Percentiles rank a stretch among this genome's conserved stretches.
These are phyloP conservation scores for Ptiloglossa arizonensis DNA, from an alignment of 1,140 invertebrate genomes.

Conservation along the genomic window DNA sequence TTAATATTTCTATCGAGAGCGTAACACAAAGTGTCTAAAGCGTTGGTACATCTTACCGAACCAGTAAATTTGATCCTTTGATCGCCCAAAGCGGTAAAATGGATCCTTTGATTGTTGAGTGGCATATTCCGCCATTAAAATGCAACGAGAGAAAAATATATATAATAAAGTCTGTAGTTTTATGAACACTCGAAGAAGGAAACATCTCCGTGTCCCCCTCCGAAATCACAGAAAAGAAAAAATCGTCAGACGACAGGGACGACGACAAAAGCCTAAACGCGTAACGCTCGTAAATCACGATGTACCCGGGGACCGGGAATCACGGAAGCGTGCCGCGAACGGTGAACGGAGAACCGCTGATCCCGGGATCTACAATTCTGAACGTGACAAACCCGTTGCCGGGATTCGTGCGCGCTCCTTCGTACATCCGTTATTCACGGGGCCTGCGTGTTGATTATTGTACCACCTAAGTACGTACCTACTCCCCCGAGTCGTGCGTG, in stretches of 20 bases:
- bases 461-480: slow-evolving; percentile 13
- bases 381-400: slow-evolving; percentile 64
- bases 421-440: slow-evolving; percentile 66
- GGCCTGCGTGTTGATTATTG: slow-evolving; percentile 65
- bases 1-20: no score
- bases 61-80: no score
- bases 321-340: background rate
- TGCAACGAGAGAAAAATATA: no score
- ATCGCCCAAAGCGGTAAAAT: no score
- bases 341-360: background rate
- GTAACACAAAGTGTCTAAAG: no score
- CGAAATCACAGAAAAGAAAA: background rate
- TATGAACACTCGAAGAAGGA: no score
- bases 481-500: background rate
- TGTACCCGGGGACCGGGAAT: background rate
- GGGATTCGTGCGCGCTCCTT: slow-evolving; percentile 61
- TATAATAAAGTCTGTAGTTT: no score
- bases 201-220: no score
- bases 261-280: background rate
- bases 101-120: no score
- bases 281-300: slow-evolving; percentile 7
- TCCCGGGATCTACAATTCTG: slow-evolving; percentile 33
- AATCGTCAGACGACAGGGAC: no score
- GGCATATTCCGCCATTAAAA: no score
- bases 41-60: no score